Evolutionary conservation across 1,140 invertebrate species (phyloP).

Genomic region (Sminthurinus signatus): DNA sequence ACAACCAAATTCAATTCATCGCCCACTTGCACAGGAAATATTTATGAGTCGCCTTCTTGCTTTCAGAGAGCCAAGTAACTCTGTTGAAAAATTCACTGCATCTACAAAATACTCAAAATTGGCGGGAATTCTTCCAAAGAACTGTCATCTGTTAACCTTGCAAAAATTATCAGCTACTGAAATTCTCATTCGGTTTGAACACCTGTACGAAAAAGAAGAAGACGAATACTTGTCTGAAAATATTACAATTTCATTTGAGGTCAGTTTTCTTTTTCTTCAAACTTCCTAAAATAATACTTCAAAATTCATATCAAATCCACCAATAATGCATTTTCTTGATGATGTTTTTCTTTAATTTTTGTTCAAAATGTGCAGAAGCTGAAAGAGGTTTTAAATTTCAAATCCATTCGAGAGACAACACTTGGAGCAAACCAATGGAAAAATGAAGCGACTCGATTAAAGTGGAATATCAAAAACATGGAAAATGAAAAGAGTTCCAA

Average conservation of each 20-base stretch:
- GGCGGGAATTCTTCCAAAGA: constrained; percentile 56
- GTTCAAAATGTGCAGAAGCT: constrained; percentile 2
- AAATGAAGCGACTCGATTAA: constrained; percentile 51
- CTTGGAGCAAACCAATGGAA: constrained; percentile 62
- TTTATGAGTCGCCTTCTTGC: constrained; percentile 47
- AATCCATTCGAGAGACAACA: constrained; percentile 57
- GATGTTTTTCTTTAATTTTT: background rate
- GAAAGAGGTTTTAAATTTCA: constrained; percentile 43
- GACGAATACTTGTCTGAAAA: constrained; percentile 54
- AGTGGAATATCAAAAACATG: constrained; percentile 47
- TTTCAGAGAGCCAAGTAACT: constrained; percentile 42
- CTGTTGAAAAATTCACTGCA: background rate
- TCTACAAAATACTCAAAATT: constrained; percentile 48
- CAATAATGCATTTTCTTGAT: too few species aligned
- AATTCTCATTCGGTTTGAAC: constrained; percentile 75
- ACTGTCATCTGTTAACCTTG: constrained; percentile 79
- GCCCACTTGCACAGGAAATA: constrained; percentile 47
- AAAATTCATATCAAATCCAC: too few species aligned
- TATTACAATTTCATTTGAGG: constrained; percentile 54
- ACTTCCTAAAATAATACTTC: background rate
- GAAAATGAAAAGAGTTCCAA: too few species aligned
- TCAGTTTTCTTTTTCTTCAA: constrained; percentile 35
- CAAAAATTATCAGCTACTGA: constrained; percentile 67
- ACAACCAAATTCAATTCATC: constrained; percentile 45
- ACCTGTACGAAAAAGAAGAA: constrained; percentile 70